phyloP scores from a whole-genome alignment of 2,797 vertebrate genomes.

The Poeciliopsis presidionis region DNA sequence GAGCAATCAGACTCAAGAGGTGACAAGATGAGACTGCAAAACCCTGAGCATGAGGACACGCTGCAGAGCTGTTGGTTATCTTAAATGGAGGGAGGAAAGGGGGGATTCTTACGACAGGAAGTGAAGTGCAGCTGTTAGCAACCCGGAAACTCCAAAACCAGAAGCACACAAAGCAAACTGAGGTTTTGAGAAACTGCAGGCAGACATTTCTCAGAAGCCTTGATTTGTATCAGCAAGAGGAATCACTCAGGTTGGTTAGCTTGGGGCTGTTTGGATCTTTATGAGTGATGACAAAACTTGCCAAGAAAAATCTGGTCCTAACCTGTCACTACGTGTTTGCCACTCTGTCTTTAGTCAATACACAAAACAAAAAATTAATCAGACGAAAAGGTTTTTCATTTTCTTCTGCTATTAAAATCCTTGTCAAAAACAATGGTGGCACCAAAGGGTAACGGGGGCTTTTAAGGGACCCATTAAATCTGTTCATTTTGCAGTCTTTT shows the following conservation, averaged over 20 bases:
- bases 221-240: constrained; percentile 2
- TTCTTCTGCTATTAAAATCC: not conserved
- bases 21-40: constrained; percentile 14
- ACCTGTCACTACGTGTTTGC: not conserved
- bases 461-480: not conserved
- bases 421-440: not conserved
- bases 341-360: not conserved
- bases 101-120: constrained; percentile 15
- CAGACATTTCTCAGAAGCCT: constrained; percentile 2
- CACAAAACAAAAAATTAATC: not conserved
- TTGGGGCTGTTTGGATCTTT: not conserved
- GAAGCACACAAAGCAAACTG: constrained; percentile 16
- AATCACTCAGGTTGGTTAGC: constrained; percentile 1
- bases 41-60: not conserved
- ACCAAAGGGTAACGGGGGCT: not conserved
- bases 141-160: constrained; percentile 22
- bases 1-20: constrained; percentile 56
- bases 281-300: not conserved
- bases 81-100: not conserved
- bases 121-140: constrained; percentile 30
- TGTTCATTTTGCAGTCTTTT: not conserved
- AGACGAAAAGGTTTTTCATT: not conserved
- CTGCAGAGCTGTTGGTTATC: constrained; percentile 7
- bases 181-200: not conserved
- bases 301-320: not conserved